Evolutionary conservation across 2,113 vertebrate genomes (phyloP).

Genomic region (Calypte anna): DNA sequence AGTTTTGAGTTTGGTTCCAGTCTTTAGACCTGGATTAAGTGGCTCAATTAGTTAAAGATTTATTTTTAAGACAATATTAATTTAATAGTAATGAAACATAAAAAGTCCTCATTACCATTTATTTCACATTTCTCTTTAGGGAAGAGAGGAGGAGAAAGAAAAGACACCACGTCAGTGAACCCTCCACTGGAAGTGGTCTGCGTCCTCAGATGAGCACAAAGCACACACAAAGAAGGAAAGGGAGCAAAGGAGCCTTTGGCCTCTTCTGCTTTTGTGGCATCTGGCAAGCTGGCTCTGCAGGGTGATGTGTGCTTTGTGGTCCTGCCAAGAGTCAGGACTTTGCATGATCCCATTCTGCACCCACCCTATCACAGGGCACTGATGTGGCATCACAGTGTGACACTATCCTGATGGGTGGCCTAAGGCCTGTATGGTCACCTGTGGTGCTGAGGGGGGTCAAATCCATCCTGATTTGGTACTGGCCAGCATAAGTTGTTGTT

Average conservation of each 20-base stretch:
- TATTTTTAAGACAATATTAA: neutral
- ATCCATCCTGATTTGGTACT: neutral
- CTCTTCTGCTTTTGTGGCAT: neutral
- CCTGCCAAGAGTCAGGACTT: neutral
- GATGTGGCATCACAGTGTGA: neutral
- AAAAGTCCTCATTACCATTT: neutral
- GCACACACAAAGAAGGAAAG: neutral
- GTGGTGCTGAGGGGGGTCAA: neutral
- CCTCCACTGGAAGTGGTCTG: neutral
- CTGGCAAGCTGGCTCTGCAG: neutral
- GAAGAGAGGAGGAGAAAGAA: neutral
- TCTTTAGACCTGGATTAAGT: neutral
- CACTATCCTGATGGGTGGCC: neutral
- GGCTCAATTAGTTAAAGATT: neutral
- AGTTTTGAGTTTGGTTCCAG: neutral
- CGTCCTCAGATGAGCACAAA: rapidly evolving
- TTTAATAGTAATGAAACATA: neutral
- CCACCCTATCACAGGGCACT: neutral
- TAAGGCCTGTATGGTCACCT: neutral
- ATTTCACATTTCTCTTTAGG: neutral
- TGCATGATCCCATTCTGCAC: neutral
- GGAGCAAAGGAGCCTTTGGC: neutral
- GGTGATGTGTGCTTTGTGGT: neutral
- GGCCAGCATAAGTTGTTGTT: neutral
- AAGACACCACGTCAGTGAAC: neutral